These are phyloP conservation scores for Scaptodrosophila lebanonensis DNA, from an alignment of 1,140 invertebrate genomes.

Conservation along the genomic window DNA sequence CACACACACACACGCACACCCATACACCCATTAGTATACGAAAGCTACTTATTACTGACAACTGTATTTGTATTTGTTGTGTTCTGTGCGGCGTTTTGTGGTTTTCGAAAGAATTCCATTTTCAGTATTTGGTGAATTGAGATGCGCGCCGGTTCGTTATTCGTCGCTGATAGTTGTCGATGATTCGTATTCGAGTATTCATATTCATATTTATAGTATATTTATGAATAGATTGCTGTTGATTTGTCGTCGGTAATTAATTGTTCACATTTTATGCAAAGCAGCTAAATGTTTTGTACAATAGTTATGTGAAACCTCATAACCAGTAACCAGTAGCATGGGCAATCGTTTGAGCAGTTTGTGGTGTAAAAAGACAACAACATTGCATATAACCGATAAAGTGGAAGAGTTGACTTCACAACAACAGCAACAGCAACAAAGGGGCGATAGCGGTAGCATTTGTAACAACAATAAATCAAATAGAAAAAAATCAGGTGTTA, in stretches of 20 bases:
- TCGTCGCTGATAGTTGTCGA: constrained; percentile 1
- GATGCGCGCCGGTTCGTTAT: constrained; percentile 65
- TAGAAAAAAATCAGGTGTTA: constrained; percentile 39
- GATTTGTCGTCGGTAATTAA: too few species aligned
- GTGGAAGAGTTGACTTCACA: constrained; percentile 9
- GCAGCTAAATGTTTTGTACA: too few species aligned
- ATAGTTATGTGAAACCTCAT: constrained; percentile 38
- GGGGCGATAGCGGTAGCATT: constrained; percentile 6
- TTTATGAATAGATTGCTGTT: too few species aligned
- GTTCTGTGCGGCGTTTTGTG: constrained; percentile 57
- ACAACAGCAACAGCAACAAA: constrained; percentile 4
- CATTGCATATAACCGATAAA: constrained; percentile 49
- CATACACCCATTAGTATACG: constrained; percentile 14
- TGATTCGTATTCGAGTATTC: not conserved
- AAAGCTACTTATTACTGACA: constrained; percentile 64
- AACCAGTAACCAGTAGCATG: constrained; percentile 50
- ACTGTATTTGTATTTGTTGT: constrained; percentile 31
- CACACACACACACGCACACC: constrained; percentile 24
- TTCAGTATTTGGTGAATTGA: constrained; percentile 77
- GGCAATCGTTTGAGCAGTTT: constrained; percentile 74
- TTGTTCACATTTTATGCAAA: too few species aligned
- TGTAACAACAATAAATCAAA: constrained; percentile 27
- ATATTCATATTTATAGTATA: too few species aligned
- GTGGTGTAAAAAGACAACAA: constrained; percentile 74
- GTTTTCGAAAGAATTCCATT: constrained; percentile 74